Evolutionary conservation across 2,888 invertebrate species (phyloP), one percentile per base, ranked within the genome.

Genomic region (Archips crataeganus): DNA sequence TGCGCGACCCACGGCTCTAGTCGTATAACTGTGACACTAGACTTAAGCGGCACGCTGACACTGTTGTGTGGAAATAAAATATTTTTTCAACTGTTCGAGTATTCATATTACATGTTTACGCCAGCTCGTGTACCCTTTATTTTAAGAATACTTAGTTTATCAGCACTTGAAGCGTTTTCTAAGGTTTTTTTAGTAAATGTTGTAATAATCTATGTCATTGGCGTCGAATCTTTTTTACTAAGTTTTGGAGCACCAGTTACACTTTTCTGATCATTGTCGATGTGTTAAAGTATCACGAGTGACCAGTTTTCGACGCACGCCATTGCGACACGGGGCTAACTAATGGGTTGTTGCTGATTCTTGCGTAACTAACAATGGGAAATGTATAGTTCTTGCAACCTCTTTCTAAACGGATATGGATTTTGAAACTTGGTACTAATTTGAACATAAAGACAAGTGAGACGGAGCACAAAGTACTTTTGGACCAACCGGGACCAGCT

Each of bases 1-100:
- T 32, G 13, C 61, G 70, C 32, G 32, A 71, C 11, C 39, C 42
- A 39, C 42, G 61, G 39, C 61, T 64, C 62, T 77, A 77, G 79
- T 79, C 80, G 66, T 71, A 70, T 79, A 32, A 70, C 82, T 90
- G 93, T 91, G 92, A 89, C 89, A 86, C 76, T 92, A 90, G 86
- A 83, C 80, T 85, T 90, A 90, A 90, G 88, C 80, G 81, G 72
- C 77, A 80, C 80, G 76, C 80, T 80, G 76, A 76, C 80, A 76
- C 83, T 84, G 79, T 84, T 89, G 86, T 91, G 90, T 91, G 85
- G 76, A 85, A 93, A 94, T 94, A 93, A 94, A 94, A 88, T 85
- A 76, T 92, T 92, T 92, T 88, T 42, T 82, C 86, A 89, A 89
- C 84, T 90, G 82, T 85, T 90, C 90, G 88, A 91, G 92, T 93